Percentiles rank a stretch among this genome's conserved stretches.
These are phyloP conservation scores for Leptoteleia sp. DNA, from an alignment of 1,140 invertebrate species.

Conservation along the genomic window DNA sequence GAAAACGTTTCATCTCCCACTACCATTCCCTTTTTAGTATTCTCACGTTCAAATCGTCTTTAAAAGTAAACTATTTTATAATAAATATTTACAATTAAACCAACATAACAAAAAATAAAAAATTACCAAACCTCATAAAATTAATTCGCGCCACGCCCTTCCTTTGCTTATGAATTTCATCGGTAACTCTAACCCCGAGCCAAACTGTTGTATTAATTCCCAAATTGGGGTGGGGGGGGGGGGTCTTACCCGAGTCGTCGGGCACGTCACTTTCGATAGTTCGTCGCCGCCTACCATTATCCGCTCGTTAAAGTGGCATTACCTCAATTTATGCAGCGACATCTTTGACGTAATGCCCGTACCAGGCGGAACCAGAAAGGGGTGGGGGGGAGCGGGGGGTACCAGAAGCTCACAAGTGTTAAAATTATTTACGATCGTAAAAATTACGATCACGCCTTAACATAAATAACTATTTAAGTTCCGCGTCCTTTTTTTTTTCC, in stretches of 20 bases:
- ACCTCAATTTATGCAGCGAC: constrained; percentile 49
- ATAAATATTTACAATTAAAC: too few species aligned
- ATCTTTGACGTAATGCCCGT: constrained; percentile 25
- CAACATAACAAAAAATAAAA: too few species aligned
- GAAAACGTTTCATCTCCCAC: too few species aligned
- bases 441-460: constrained; percentile 9
- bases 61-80: too few species aligned
- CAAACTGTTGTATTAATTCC: constrained; percentile 55
- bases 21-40: too few species aligned
- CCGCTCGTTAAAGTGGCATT: constrained; percentile 51
- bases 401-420: constrained; percentile 6
- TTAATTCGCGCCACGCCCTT: constrained; percentile 45
- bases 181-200: constrained; percentile 8
- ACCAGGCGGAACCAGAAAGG: background rate
- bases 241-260: too few species aligned
- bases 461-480: background rate
- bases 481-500: too few species aligned
- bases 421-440: constrained; percentile 23
- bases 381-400: background rate
- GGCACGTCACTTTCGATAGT: constrained; percentile 36
- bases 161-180: constrained; percentile 30
- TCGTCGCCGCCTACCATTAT: constrained; percentile 44
- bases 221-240: constrained; percentile 50
- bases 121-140: constrained; percentile 45
- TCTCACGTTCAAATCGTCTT: too few species aligned